Conservation (phyloP, 1,140 invertebrate genomes). For the Drosophila willistoni region DNA sequence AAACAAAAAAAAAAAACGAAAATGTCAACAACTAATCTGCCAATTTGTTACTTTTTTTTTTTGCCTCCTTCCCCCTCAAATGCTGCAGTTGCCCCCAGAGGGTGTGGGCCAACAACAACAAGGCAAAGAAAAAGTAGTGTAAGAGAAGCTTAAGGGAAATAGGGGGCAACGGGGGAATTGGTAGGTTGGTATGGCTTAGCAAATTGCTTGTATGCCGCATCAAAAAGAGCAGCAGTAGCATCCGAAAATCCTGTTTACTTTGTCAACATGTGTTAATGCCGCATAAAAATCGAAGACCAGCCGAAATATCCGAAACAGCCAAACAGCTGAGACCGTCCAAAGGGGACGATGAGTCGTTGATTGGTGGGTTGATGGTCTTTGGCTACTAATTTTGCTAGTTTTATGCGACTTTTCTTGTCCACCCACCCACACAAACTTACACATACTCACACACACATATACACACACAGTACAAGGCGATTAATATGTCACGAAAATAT, state of each 20-base stretch:
- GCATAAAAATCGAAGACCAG: slow-evolving; percentile 65
- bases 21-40: slow-evolving; percentile 80
- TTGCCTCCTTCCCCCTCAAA: not conserved
- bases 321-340: slow-evolving; percentile 35
- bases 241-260: slow-evolving; percentile 77
- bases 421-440: slow-evolving; percentile 3
- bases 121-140: not conserved
- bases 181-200: slow-evolving; percentile 42
- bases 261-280: slow-evolving; percentile 81
- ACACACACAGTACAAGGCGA: slow-evolving; percentile 45
- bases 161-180: not conserved
- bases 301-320: slow-evolving; percentile 8
- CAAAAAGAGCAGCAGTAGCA: slow-evolving; percentile 51
- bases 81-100: slow-evolving; percentile 33
- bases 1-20: slow-evolving; percentile 34
- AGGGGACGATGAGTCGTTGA: not conserved
- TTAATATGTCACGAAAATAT: slow-evolving; percentile 78
- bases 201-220: slow-evolving; percentile 52
- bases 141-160: slow-evolving; percentile 20
- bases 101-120: slow-evolving; percentile 5
- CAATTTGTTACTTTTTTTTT: slow-evolving; percentile 68
- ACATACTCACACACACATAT: slow-evolving; percentile 14
- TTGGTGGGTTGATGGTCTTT: slow-evolving; percentile 15
- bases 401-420: slow-evolving; percentile 60
- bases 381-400: slow-evolving; percentile 47